Evolutionary conservation across 64 coral and sea anemone genomes (phyloP).

Genomic region (Stichodactyla mertensii): DNA sequence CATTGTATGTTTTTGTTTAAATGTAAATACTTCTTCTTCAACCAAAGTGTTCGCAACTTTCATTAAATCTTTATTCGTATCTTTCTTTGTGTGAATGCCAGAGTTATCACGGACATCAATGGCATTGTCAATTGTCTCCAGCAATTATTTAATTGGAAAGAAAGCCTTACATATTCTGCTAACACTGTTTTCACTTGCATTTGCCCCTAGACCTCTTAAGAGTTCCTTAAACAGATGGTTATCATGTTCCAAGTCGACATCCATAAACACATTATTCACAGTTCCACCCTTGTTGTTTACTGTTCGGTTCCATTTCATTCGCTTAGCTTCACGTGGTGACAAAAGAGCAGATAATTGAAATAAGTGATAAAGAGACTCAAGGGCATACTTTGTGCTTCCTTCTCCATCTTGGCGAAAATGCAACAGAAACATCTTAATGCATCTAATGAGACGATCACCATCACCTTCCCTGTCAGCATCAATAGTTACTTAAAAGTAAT

Average conservation of each 20-base stretch:
- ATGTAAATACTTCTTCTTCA: conserved; percentile 1
- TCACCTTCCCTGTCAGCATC: conserved; percentile 46
- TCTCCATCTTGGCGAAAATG: conserved; percentile 68
- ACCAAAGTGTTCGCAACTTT: conserved; percentile 30
- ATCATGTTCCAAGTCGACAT: neutral
- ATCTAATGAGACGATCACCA: neutral
- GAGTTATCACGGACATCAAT: conserved; percentile 26
- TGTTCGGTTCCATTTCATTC: conserved; percentile 29
- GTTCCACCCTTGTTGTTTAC: conserved; percentile 31
- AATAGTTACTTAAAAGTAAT: conserved; percentile 4
- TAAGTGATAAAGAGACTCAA: conserved; percentile 37
- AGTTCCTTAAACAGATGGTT: conserved; percentile 41
- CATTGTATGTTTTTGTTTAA: conserved; percentile 12
- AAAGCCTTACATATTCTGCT: conserved; percentile 32
- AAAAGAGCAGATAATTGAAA: neutral
- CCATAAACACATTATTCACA: conserved; percentile 23
- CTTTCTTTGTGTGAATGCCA: neutral
- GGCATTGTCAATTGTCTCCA: conserved; percentile 4
- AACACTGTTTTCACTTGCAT: conserved; percentile 9
- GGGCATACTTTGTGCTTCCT: conserved; percentile 64
- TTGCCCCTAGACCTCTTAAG: conserved; percentile 31
- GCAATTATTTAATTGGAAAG: neutral
- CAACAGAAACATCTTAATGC: neutral
- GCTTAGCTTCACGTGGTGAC: neutral
- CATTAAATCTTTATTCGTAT: conserved; percentile 26